Conservation (phyloP, 92 coral and sea anemone species). For the Heteractis magnifica region DNA sequence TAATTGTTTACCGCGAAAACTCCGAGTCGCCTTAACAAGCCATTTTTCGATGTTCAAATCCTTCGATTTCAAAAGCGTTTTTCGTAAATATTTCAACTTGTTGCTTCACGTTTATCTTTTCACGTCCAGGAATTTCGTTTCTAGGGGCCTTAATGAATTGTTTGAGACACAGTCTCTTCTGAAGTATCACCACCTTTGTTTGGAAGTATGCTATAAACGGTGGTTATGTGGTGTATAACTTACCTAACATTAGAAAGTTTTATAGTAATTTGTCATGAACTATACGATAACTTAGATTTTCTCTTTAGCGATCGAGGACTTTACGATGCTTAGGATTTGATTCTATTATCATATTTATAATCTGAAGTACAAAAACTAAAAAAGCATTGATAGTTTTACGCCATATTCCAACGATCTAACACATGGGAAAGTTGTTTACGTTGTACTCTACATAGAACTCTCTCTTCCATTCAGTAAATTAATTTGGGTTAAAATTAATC, state of each 20-base stretch:
- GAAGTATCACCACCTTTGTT: neutral
- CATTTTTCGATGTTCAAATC: slow-evolving; percentile 1
- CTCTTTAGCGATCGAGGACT: neutral
- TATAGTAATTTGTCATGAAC: neutral
- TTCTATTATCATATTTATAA: neutral
- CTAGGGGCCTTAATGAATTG: slow-evolving; percentile 4
- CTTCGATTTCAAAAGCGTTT: neutral
- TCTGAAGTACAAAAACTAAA: neutral
- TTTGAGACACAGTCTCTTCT: neutral
- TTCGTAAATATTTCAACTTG: slow-evolving; percentile 12
- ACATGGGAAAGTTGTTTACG: neutral
- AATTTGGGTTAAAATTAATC: neutral
- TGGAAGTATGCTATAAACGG: slow-evolving; percentile 14
- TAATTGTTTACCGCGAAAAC: slow-evolving; percentile 30
- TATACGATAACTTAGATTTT: neutral
- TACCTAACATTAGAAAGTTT: neutral
- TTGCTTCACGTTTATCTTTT: neutral
- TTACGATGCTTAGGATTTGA: neutral
- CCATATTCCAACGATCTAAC: neutral
- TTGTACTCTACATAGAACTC: neutral
- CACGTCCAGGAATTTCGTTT: neutral
- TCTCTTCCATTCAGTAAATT: neutral
- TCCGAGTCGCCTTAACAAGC: neutral
- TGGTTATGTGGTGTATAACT: slow-evolving; percentile 25
- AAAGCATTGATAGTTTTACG: neutral